A percentile compares a stretch with the other conserved stretches of the same genome.
Evolutionary conservation across 2,797 vertebrate genomes (phyloP).

Genomic region (Cyclopterus lumpus): DNA sequence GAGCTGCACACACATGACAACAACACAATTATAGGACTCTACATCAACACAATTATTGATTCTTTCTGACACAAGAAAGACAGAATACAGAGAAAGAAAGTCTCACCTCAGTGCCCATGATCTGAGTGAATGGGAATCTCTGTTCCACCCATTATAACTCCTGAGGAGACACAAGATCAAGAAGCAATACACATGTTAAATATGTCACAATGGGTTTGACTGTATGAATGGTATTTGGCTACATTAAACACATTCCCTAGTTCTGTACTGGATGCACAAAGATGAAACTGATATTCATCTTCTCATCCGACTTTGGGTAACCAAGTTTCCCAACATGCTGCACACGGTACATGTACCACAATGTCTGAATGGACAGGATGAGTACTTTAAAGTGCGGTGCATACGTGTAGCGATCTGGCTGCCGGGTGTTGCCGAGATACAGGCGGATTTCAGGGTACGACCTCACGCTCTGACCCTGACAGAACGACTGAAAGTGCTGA

Average conservation of each 20-base stretch:
- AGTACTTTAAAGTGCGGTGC: neutral
- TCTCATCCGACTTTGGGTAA: neutral
- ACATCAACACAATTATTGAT: neutral
- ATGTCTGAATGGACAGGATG: neutral
- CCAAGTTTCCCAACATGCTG: neutral
- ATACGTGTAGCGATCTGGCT: slow-evolving; percentile 67
- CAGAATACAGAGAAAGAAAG: neutral
- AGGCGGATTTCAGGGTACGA: slow-evolving; percentile 95
- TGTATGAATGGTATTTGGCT: neutral
- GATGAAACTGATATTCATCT: neutral
- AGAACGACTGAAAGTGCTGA: slow-evolving; percentile 91
- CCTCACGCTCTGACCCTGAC: slow-evolving; percentile 88
- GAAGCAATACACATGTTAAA: neutral
- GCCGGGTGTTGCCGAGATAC: slow-evolving; percentile 77
- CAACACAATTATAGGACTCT: no score
- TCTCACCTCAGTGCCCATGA: slow-evolving; percentile 92
- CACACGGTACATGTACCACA: no score
- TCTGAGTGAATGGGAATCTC: slow-evolving; percentile 92
- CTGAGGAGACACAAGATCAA: slow-evolving; percentile 74
- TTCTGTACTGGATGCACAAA: neutral
- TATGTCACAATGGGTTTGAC: neutral
- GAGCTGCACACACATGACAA: slow-evolving; percentile 79
- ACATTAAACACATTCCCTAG: neutral
- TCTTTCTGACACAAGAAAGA: neutral
- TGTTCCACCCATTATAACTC: slow-evolving; percentile 92